Percentiles rank a stretch among this genome's conserved stretches.
Evolutionary conservation across 2,113 vertebrate species (phyloP).

Genomic region (Zosterops lateralis): DNA sequence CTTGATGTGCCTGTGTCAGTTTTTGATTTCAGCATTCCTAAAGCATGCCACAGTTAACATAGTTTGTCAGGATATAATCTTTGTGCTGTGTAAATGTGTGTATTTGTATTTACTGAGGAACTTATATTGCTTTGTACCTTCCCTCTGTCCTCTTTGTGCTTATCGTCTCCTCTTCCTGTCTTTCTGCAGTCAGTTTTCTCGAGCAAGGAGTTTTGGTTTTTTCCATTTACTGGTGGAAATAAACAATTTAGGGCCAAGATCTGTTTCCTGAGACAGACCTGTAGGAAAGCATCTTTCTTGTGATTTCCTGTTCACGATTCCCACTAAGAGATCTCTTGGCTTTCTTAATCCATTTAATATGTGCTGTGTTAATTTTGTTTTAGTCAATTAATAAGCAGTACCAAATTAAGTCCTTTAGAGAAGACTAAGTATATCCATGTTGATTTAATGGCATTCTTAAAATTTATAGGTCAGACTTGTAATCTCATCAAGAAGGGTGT

Average conservation of each 20-base stretch:
- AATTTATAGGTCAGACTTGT: constrained; percentile 10
- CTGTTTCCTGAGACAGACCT: background rate
- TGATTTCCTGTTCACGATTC: background rate
- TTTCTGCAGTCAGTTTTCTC: background rate
- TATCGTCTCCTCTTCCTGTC: background rate
- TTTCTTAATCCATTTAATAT: background rate
- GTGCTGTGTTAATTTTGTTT: constrained; percentile 23
- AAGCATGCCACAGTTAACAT: background rate
- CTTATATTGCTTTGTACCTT: background rate
- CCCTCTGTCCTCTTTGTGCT: background rate
- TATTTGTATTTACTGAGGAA: background rate
- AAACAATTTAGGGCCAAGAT: background rate
- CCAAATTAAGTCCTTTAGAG: background rate
- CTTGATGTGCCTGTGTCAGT: background rate
- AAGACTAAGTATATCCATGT: background rate
- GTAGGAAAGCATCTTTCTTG: background rate
- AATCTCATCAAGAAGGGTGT: constrained; percentile 26
- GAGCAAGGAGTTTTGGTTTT: background rate
- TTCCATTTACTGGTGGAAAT: background rate
- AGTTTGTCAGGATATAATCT: background rate
- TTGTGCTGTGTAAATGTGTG: background rate
- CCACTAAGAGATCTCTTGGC: background rate
- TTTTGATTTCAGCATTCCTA: background rate
- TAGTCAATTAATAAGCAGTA: constrained; percentile 13
- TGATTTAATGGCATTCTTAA: constrained; percentile 6